Base-by-base conservation (phyloP, 2,888 invertebrate genomes). In the Microctonus brassicae region DNA sequence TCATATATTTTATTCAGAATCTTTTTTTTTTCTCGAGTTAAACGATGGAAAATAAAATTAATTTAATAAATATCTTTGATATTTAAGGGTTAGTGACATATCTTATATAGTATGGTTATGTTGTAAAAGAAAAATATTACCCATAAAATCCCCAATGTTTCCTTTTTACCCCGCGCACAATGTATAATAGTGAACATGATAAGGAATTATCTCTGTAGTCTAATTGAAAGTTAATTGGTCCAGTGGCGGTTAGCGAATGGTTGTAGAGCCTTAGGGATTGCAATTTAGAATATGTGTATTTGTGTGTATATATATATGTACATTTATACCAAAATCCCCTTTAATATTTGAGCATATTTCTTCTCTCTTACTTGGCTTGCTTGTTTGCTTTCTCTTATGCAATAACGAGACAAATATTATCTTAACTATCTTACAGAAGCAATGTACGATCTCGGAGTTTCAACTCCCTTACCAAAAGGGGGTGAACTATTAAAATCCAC, bases 201-300 rank as follows among this genome's bases (percentile, higher is more conserved):
- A 87, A 87, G 67, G 87, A 87, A 83, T 84, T 87, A 87, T 87
- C 87, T 87, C 77, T 74, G 70, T 78, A 75, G 77, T 84, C 85
- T 87, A 87, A 87, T 87, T 87, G 87, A 87, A 87, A 87, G 85
- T 86, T 87, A 87, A 87, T 87, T 87, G 87, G 87, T 85, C 86
- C 84, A 79, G 82, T 81, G 82, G 67, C 72, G 76, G 84, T 86
- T 83, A 83, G 83, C 74, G 76, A 77, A 74, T 72, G 75, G 68
- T 71, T 67, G 69, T 72, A 74, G 70, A 75, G 76, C 83, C 84
- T 84, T 80, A 77, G 81, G 81, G 85, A n/a, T 83, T 82, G 82
- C 82, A 83, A 84, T 86, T 85, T 82, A 82, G 82, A 75, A 79
- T 74, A 77, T 61, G 34, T 60, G 74, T 67, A 73, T n/a, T n/a